Base-by-base conservation (phyloP, 2,113 vertebrate genomes). In the Bostrychus sinensis region DNA sequence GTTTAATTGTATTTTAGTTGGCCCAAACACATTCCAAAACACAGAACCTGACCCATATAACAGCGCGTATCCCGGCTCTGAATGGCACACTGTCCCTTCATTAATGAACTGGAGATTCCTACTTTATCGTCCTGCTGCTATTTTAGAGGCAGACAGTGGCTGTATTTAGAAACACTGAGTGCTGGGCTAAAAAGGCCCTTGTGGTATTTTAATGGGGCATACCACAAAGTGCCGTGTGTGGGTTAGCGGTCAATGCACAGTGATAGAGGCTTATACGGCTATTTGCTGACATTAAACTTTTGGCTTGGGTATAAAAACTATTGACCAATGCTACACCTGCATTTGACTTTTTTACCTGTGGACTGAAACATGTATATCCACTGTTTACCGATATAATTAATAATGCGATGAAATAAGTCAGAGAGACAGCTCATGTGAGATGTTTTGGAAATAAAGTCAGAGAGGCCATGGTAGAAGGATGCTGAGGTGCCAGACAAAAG, bases 161-260 rank as follows among this genome's bases (percentile, higher is more conserved):
- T 30, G 48, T 51, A 51, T 51, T 51, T 51, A 51, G 48, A 51
- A 51, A 51, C 48, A 51, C 13, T 30, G 25, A 51, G 48, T 28
- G 48, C 25, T 16, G 48, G 2, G 28, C 25, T 51, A 30, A 30
- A 51, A 17, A 17, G 48, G 48, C 48, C 48, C 48, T 32, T 17
- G 48, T 30, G 48, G 48, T 51, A 51, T 51, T 51, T 51, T 51
- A 51, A 51, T 51, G 48, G 48, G 16, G 3, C 48, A 28, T 13
- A n/a, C 48, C 25, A n/a, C 46, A 50, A 50, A 50, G 23, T 50
- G 23, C 14, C 13, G 13, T 26, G 10, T 46, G 46, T 26, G 46
- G 46, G 11, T 46, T 26, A 28, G 46, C 8, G 46, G 46, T 50
- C 46, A 50, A 16, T 50, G 46, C 23, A 46, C 23, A 23, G 43